Base-by-base conservation (phyloP, 2,888 invertebrate genomes). In the Mongoloraphidia duomilia region DNA sequence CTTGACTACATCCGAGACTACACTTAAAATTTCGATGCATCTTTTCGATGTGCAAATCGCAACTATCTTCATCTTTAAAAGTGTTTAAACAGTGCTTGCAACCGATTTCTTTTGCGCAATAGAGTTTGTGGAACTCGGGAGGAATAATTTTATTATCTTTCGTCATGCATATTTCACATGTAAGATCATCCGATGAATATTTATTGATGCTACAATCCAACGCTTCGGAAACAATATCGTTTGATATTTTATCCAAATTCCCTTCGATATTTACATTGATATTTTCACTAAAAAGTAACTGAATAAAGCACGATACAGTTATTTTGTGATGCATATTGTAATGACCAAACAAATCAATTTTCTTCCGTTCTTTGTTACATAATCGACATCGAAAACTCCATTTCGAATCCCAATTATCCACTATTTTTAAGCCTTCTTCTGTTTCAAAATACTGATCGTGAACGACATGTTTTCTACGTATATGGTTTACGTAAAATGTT, bases 51-150 rank as follows among this genome's bases (percentile, higher is more conserved):
- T 48, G 50, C 2, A 37, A 13, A 12, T 41, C 38, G 38, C 40
- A 46, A 11, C 33, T 13, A 3, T 4, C 10, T 13, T 35, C 12
- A n/a, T 43, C 42, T 13, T 43, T 38, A 34, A 41, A 47, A 11
- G 26, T 47, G 43, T 47, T 42, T 17, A 47, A 42, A 33, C 38
- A 37, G 14, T 44, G 17, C 11, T 33, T 33, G 40, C 49, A 43
- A 33, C 41, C 40, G 34, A 46, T 12, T 39, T 34, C 37, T 26
- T 17, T 44, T 8, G 17, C 17, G 38, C 52, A 52, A 35, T 39
- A 52, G 38, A 52, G 42, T 41, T 41, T 41, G 36, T 52, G 52
- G 42, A 52, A 52, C 26, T 33, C 37, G n/a, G 41, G 34, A 10
- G 52, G 52, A 26, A 45, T 44, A 13, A 47, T 43, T 17, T 33